phyloP scores from a whole-genome alignment of 2,888 invertebrate genomes.

The Scaptomyza cyrtandrae region DNA sequence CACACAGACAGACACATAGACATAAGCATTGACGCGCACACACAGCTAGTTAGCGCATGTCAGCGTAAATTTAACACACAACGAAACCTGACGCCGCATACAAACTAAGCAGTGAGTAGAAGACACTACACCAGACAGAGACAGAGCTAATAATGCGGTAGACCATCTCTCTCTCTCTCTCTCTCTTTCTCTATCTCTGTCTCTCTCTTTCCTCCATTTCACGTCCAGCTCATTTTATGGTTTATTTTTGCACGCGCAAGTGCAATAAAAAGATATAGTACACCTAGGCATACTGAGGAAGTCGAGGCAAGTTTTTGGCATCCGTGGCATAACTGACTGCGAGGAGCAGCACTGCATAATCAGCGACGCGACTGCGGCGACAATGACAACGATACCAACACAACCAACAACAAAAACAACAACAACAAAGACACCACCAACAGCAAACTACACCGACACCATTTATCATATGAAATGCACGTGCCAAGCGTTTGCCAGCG shows the following conservation, averaged over 20 bases:
- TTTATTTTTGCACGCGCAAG: constrained; percentile 60
- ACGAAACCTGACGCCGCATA: constrained; percentile 76
- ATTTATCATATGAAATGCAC: constrained; percentile 78
- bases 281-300: constrained; percentile 55
- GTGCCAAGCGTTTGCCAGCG: constrained; percentile 73
- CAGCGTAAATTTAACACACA: constrained; percentile 80
- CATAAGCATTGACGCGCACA: constrained; percentile 4
- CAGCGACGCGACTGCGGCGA: constrained; percentile 53
- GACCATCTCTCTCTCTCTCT: background rate
- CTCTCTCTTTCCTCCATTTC: background rate
- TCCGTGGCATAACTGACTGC: constrained; percentile 47
- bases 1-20: constrained; percentile 9
- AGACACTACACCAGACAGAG: constrained; percentile 3
- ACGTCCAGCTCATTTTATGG: constrained; percentile 51
- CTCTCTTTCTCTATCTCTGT: background rate
- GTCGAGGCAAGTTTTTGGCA: constrained; percentile 67
- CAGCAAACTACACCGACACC: constrained; percentile 52
- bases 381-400: constrained; percentile 22
- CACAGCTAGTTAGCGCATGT: constrained; percentile 74
- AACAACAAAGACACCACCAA: constrained; percentile 5
- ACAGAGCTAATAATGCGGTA: constrained; percentile 4
- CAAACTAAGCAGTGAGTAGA: constrained; percentile 53
- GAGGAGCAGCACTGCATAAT: constrained; percentile 65
- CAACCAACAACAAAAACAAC: constrained; percentile 15
- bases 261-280: constrained; percentile 72